Evolutionary conservation across 2,888 invertebrate species (phyloP), one percentile per base, ranked within the genome.

Genomic region (Chironomus tentans): DNA sequence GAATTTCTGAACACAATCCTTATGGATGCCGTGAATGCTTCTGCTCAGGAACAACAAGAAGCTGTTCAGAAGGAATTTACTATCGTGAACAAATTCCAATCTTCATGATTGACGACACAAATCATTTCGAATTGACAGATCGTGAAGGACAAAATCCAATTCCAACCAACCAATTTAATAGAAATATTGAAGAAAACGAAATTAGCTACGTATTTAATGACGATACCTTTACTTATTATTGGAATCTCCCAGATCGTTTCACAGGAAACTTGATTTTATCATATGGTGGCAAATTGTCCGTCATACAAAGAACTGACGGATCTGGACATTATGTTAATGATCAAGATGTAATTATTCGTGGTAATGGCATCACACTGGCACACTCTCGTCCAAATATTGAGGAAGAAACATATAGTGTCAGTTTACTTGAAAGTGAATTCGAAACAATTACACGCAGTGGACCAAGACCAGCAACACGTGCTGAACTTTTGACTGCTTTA

Each of bases 21-120:
- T 87, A 89, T 69, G 97, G 97, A 10, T 98, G 97, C 82, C 87
- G 89, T 68, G 86, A 90, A 76, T 98, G 97, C 82, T 97, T 90
- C 86, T 98, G 97, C 83, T 94, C 93, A 22, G 94, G 93, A 12
- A 89, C 92, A 7, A 88, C 92, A 0, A 85, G 85, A 2, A 87
- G 90, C 46, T 98, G 97, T 81, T 79, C 80, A 15, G 79, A 82
- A 0, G 82, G 82, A 84, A 77, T 79, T 48, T 82, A 89, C 3
- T 90, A 87, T 80, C 84, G 89, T 72, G 88, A 89, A 78, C 88
- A 90, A 81, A 89, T 91, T 75, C 90, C 91, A 0, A 87, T 88
- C 79, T 86, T 87, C 79, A 86, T 91, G 62, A 84, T 88, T 22
- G 84, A 85, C 74, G 84, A 85, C 13, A 80, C 81, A 69, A 88